These are phyloP conservation scores for Callocephalon fimbriatum DNA, from an alignment of 2,113 vertebrate species.

Conservation along the genomic window DNA sequence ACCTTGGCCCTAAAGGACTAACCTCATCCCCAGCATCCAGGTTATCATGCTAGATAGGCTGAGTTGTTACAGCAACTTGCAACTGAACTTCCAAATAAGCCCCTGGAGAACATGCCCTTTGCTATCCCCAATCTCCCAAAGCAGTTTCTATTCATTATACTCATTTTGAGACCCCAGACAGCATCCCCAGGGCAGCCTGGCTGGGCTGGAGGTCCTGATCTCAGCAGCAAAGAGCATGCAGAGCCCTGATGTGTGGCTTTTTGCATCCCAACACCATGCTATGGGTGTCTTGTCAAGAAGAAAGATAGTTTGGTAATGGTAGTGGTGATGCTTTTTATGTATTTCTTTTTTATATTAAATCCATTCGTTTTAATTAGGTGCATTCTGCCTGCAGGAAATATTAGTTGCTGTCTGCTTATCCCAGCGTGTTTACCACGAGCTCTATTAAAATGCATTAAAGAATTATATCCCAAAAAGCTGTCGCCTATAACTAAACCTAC, in stretches of 20 bases:
- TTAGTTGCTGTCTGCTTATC: slow-evolving; percentile 33
- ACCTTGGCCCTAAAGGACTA: not conserved
- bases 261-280: not conserved
- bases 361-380: slow-evolving; percentile 58
- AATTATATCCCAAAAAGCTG: slow-evolving; percentile 42
- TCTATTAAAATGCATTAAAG: slow-evolving; percentile 41
- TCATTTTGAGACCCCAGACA: not conserved
- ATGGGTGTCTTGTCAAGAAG: not conserved
- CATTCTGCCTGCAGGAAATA: slow-evolving; percentile 37
- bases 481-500: slow-evolving; percentile 28
- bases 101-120: accelerated
- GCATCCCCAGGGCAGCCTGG: not conserved
- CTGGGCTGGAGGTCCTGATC: not conserved
- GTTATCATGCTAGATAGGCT: accelerated
- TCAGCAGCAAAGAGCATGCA: not conserved
- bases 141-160: accelerated
- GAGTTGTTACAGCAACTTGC: not conserved
- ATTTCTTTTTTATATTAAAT: not conserved
- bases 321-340: not conserved
- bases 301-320: not conserved
- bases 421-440: slow-evolving; percentile 27
- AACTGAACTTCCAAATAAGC: not conserved
- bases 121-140: not conserved
- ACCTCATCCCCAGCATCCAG: not conserved
- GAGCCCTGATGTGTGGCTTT: accelerated